Percentiles rank a stretch among this genome's conserved stretches.
Conservation (phyloP, 2,797 vertebrate genomes). For the Oreortyx pictus region DNA sequence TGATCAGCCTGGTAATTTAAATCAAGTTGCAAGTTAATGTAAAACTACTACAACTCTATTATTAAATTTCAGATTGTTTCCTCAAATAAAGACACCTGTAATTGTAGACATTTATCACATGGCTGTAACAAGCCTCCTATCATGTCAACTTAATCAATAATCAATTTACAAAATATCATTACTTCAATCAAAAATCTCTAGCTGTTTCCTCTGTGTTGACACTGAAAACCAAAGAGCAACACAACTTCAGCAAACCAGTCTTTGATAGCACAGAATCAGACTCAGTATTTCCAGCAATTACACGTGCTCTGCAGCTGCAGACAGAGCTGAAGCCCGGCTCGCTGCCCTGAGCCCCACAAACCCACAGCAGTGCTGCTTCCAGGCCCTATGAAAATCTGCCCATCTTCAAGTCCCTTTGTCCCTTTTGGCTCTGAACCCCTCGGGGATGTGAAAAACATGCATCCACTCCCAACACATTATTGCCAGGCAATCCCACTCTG, state of each 20-base stretch:
- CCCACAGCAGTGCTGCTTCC: conserved; percentile 31
- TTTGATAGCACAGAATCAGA: conserved; percentile 44
- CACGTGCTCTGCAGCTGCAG: neutral
- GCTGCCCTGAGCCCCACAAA: neutral
- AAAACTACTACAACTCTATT: conserved; percentile 38
- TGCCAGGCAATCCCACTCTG: neutral
- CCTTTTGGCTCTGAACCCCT: neutral
- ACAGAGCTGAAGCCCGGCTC: neutral
- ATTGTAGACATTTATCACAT: conserved; percentile 50
- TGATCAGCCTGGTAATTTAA: conserved; percentile 78
- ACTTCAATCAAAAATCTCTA: conserved; percentile 39
- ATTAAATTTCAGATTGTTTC: conserved; percentile 67
- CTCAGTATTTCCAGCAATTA: conserved; percentile 16
- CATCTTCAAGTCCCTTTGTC: neutral
- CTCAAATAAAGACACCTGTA: conserved; percentile 20
- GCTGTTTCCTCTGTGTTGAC: conserved; percentile 5
- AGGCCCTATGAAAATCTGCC: neutral
- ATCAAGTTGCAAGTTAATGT: conserved; percentile 66
- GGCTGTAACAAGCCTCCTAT: neutral
- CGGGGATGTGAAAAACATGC: neutral
- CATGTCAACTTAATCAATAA: conserved; percentile 50
- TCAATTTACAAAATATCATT: conserved; percentile 65
- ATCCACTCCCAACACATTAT: neutral
- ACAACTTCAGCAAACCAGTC: neutral
- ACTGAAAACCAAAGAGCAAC: neutral